These are phyloP conservation scores for Coregonus suidteri DNA, from an alignment of 2,797 vertebrate genomes.

Conservation along the genomic window DNA sequence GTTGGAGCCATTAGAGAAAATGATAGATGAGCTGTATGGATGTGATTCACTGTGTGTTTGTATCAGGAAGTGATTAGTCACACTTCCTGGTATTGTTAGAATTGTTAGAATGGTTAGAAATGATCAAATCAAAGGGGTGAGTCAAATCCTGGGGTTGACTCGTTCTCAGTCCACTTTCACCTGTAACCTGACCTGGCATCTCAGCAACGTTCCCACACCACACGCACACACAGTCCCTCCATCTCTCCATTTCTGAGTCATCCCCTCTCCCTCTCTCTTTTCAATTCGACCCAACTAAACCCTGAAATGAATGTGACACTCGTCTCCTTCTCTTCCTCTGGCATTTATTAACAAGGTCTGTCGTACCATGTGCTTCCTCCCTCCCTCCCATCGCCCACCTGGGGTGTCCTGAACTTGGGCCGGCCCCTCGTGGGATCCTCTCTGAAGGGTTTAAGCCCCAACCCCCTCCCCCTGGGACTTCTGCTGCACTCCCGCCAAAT, in stretches of 20 bases:
- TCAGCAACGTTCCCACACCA: conserved; percentile 3
- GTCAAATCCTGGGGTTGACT: conserved; percentile 43
- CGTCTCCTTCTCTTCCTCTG: neutral
- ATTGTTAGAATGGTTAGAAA: conserved; percentile 31
- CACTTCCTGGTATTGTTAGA: conserved; percentile 52
- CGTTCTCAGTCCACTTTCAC: conserved; percentile 9
- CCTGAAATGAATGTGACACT: neutral
- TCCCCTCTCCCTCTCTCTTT: neutral
- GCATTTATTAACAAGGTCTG: neutral
- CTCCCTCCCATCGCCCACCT: neutral
- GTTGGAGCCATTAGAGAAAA: conserved; percentile 33
- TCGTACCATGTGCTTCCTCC: neutral
- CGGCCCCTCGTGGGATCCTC: neutral
- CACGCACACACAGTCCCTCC: neutral
- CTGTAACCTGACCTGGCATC: conserved; percentile 8
- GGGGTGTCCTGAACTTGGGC: neutral
- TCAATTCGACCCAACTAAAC: neutral
- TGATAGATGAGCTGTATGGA: conserved; percentile 33
- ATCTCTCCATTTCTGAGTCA: neutral
- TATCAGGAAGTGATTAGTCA: conserved; percentile 57
- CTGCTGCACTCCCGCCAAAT: neutral
- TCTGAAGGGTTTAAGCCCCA: neutral
- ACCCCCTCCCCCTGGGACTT: no score
- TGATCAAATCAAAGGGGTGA: conserved; percentile 60
- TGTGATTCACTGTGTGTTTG: conserved; percentile 54